A percentile compares a stretch with the other conserved stretches of the same genome.
phyloP scores from a whole-genome alignment of 2,113 vertebrate genomes.

The Nycticryphes semicollaris region DNA sequence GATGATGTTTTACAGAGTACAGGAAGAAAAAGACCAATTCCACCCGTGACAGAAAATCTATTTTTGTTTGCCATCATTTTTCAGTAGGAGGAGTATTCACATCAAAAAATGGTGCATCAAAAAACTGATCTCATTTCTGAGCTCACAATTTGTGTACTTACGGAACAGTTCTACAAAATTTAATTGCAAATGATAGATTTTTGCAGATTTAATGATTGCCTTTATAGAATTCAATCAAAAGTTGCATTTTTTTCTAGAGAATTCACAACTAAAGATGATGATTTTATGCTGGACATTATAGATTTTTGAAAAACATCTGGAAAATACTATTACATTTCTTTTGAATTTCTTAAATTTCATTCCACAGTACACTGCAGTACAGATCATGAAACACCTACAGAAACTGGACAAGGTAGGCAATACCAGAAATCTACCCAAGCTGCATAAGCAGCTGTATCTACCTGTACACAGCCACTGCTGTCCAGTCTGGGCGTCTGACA shows the following conservation, averaged over 20 bases:
- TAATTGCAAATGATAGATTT: background rate
- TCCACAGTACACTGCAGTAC: background rate
- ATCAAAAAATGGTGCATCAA: background rate
- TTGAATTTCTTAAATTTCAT: accelerated
- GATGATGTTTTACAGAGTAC: slow-evolving; percentile 9
- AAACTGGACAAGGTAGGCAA: accelerated
- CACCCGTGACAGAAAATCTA: slow-evolving; percentile 41
- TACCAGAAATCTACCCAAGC: background rate
- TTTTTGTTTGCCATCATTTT: slow-evolving; percentile 17
- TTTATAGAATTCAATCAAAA: background rate
- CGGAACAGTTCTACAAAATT: background rate
- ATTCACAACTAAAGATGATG: background rate
- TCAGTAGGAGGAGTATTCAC: background rate
- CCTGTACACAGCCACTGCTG: background rate
- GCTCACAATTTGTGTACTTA: background rate
- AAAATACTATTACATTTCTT: background rate
- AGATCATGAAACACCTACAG: background rate
- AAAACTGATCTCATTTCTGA: background rate
- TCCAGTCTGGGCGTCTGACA: background rate
- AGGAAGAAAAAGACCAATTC: slow-evolving; percentile 5
- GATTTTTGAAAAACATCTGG: background rate
- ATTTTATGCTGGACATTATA: background rate
- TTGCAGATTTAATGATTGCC: background rate
- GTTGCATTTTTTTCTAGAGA: background rate
- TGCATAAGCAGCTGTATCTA: background rate